These are phyloP conservation scores for silkworm (Bombyx mori) DNA, from an alignment of 1,140 invertebrate genomes.

Conservation along the genomic window DNA sequence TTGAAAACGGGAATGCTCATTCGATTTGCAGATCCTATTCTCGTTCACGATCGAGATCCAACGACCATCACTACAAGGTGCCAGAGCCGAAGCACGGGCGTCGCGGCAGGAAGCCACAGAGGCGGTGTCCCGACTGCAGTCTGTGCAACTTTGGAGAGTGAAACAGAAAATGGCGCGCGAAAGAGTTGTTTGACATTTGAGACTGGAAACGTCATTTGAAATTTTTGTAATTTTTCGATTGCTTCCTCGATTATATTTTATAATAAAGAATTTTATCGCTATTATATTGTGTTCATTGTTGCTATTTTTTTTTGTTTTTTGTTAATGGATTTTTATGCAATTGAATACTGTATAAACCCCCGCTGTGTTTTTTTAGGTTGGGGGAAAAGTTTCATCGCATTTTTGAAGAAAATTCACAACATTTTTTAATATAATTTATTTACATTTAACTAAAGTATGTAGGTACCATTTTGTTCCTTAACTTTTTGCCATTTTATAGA, in stretches of 20 bases:
- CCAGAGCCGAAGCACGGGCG: conserved; percentile 18
- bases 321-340: too few species aligned
- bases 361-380: too few species aligned
- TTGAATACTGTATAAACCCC: too few species aligned
- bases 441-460: too few species aligned
- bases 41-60: conserved; percentile 20
- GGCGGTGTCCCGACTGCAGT: conserved; percentile 30
- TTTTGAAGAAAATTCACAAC: too few species aligned
- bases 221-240: background rate
- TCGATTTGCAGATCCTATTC: conserved; percentile 21
- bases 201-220: background rate
- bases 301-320: conserved; percentile 5
- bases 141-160: conserved; percentile 12
- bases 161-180: background rate
- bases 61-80: conserved; percentile 17
- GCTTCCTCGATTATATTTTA: background rate
- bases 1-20: background rate
- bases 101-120: conserved; percentile 15
- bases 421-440: too few species aligned
- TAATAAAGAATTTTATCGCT: background rate
- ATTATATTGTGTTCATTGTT: background rate
- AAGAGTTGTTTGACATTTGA: background rate
- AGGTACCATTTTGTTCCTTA: too few species aligned
- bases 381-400: too few species aligned
- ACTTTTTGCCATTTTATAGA: too few species aligned